Conservation (phyloP, 2,113 vertebrate species). For the Todiramphus saurophagus region DNA sequence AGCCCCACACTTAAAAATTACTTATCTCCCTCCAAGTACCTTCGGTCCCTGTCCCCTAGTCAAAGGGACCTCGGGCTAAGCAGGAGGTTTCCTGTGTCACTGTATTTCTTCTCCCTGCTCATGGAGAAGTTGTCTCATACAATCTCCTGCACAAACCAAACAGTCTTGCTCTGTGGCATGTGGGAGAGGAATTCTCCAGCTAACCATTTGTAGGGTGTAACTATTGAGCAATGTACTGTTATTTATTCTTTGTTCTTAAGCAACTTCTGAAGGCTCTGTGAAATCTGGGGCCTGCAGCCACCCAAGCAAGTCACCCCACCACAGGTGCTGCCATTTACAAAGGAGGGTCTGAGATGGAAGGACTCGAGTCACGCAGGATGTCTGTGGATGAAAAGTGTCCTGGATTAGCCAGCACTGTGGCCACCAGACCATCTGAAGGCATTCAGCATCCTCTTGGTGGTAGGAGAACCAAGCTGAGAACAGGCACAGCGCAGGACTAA, state of each 20-base stretch:
- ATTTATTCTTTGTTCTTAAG: neutral
- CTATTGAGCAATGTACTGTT: neutral
- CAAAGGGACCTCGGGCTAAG: neutral
- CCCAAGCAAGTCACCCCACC: neutral
- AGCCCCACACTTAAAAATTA: neutral
- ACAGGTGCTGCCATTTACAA: neutral
- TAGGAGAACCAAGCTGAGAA: neutral
- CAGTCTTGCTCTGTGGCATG: neutral
- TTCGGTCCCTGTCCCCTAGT: neutral
- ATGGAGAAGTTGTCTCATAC: neutral
- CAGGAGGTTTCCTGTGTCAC: neutral
- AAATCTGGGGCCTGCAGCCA: neutral
- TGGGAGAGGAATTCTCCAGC: neutral
- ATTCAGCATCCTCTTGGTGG: neutral
- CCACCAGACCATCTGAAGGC: neutral
- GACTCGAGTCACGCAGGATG: neutral
- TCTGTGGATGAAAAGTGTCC: neutral
- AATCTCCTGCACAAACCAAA: neutral
- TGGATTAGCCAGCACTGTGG: neutral
- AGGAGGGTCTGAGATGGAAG: neutral
- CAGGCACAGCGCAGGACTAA: neutral
- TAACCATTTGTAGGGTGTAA: neutral
- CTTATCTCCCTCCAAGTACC: neutral
- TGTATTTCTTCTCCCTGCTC: neutral
- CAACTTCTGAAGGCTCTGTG: neutral